Evolutionary conservation across 2,888 invertebrate species (phyloP).

Genomic region (Andrena dorsata): DNA sequence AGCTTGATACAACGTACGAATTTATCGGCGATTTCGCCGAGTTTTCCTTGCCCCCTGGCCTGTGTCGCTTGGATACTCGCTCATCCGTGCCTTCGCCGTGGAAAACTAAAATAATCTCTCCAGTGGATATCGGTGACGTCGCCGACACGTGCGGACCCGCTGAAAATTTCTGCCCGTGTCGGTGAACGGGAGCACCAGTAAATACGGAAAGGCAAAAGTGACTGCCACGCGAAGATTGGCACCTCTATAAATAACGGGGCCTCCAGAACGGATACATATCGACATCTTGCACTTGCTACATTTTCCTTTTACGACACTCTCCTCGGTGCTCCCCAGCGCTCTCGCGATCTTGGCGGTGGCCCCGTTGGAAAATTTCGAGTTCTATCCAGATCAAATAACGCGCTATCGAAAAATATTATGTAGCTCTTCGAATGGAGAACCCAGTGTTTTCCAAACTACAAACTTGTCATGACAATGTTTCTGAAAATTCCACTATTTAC

Average conservation of each 20-base stretch:
- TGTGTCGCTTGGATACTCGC: slow-evolving; percentile 1
- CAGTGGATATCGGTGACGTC: slow-evolving; percentile 64
- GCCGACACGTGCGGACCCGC: slow-evolving; percentile 52
- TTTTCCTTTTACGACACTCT: slow-evolving; percentile 1
- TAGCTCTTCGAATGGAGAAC: too few species aligned
- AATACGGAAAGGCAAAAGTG: slow-evolving; percentile 71
- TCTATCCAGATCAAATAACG: too few species aligned
- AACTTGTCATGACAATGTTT: too few species aligned
- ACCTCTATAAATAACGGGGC: slow-evolving; percentile 75
- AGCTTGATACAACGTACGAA: background rate
- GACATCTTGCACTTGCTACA: background rate
- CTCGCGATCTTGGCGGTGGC: background rate
- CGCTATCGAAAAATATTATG: too few species aligned
- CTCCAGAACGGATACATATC: slow-evolving; percentile 14
- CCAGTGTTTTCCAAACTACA: too few species aligned
- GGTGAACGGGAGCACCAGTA: slow-evolving; percentile 28
- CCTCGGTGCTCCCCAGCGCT: background rate
- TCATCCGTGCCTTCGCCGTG: background rate
- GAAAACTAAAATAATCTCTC: slow-evolving; percentile 51
- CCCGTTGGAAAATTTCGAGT: too few species aligned
- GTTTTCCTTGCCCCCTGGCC: background rate
- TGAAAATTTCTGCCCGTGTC: slow-evolving; percentile 48
- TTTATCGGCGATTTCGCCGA: slow-evolving; percentile 15
- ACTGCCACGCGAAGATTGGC: slow-evolving; percentile 75
- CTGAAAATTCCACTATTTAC: too few species aligned